phyloP scores from a whole-genome alignment of 2,797 vertebrate species.

The Scolopax bukidnonensis region DNA sequence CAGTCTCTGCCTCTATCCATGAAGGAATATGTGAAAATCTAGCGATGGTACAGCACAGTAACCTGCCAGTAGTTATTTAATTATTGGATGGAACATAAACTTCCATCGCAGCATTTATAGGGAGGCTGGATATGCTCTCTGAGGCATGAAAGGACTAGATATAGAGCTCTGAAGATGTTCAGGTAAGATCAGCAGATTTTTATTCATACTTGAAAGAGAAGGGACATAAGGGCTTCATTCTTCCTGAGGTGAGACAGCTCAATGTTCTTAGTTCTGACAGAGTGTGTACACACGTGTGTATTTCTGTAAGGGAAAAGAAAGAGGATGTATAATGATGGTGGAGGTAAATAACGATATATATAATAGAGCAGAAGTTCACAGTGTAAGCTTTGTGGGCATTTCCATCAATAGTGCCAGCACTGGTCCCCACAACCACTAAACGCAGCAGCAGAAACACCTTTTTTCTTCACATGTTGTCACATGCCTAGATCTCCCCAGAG shows the following conservation, averaged over 20 bases:
- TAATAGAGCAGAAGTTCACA: neutral
- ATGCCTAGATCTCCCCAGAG: neutral
- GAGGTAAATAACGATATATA: neutral
- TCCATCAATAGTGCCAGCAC: neutral
- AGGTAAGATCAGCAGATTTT: constrained; percentile 30
- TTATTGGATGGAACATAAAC: constrained; percentile 29
- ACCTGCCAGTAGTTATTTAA: constrained; percentile 24
- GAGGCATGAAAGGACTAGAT: constrained; percentile 15
- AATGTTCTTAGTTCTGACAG: neutral
- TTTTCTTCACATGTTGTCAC: neutral
- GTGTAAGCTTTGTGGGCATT: neutral
- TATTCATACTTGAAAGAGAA: neutral
- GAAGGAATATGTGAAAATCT: neutral
- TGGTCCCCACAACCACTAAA: neutral
- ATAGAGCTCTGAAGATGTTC: neutral
- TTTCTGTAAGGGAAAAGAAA: neutral
- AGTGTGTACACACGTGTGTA: neutral
- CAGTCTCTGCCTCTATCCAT: neutral
- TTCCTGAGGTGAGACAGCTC: neutral
- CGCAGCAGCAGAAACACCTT: neutral
- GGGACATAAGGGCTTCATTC: neutral
- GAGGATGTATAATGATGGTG: neutral
- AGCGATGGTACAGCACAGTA: neutral
- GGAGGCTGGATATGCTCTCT: constrained; percentile 7
- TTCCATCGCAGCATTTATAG: neutral